A percentile compares a stretch with the other conserved stretches of the same genome.
Evolutionary conservation across 2,797 vertebrate genomes (phyloP).

Genomic region (Sebastiscus tertius): DNA sequence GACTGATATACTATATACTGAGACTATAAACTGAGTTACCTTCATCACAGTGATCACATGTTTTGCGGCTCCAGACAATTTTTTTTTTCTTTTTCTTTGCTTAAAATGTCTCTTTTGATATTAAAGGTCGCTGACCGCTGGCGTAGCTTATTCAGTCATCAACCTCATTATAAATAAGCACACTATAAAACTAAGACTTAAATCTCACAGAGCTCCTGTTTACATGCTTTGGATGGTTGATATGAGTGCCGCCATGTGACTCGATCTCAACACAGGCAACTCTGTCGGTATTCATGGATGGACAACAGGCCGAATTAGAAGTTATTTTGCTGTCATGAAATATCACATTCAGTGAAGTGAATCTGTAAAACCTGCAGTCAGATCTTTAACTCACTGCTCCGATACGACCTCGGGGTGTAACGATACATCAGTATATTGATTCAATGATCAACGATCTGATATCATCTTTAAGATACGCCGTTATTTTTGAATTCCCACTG

Average conservation of each 20-base stretch:
- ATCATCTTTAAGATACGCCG: too few species aligned
- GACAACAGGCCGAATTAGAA: not conserved
- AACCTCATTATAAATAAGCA: constrained; percentile 2
- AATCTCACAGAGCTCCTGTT: constrained; percentile 21
- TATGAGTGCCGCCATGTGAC: not conserved
- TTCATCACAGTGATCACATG: too few species aligned
- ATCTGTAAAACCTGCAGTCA: not conserved
- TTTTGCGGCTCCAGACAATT: too few species aligned
- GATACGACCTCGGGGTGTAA: too few species aligned
- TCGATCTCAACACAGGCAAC: constrained; percentile 14
- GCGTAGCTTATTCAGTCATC: not conserved
- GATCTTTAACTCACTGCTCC: not conserved
- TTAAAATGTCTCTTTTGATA: too few species aligned
- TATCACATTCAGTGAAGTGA: not conserved
- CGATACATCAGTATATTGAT: too few species aligned
- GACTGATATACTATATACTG: too few species aligned
- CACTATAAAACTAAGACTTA: constrained; percentile 13
- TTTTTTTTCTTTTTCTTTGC: too few species aligned
- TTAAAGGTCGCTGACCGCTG: too few species aligned
- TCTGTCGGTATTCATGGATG: constrained; percentile 21
- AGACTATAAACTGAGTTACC: too few species aligned
- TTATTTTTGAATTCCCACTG: too few species aligned
- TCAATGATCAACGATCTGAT: too few species aligned
- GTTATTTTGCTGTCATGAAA: not conserved
- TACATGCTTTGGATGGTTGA: not conserved